Evolutionary conservation across 2,888 invertebrate species (phyloP).

Genomic region (Drosophila monieri): DNA sequence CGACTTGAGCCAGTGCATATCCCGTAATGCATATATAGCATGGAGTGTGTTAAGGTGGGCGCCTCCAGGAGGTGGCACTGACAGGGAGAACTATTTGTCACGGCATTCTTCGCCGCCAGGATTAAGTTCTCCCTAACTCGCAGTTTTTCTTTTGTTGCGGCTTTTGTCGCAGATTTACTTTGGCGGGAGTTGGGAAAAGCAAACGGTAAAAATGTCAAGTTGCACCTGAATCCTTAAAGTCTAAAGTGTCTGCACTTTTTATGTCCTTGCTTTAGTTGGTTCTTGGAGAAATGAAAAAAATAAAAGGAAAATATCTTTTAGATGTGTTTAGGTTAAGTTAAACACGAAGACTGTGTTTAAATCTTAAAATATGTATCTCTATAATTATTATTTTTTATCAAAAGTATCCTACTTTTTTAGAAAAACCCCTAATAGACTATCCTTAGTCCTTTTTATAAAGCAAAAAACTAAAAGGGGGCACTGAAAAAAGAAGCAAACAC

Average conservation of each 20-base stretch:
- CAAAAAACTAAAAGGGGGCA: neutral
- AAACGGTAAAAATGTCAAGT: conserved; percentile 34
- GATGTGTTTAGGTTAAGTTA: too few relatives aligned
- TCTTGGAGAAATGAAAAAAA: too few relatives aligned
- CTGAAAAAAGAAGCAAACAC: conserved; percentile 1
- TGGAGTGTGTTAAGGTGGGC: conserved; percentile 27
- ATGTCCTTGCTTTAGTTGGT: neutral
- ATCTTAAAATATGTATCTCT: too few relatives aligned
- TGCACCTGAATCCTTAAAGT: conserved; percentile 6
- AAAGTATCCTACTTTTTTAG: too few relatives aligned
- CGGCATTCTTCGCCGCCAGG: conserved; percentile 72
- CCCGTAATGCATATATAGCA: conserved; percentile 41
- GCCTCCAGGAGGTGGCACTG: conserved; percentile 22
- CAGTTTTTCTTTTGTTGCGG: conserved; percentile 25
- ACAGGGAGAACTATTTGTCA: conserved; percentile 77
- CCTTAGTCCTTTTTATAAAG: neutral
- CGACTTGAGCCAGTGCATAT: conserved; percentile 17
- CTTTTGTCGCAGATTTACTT: conserved; percentile 50
- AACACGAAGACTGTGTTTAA: too few relatives aligned
- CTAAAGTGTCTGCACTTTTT: neutral
- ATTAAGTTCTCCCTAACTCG: conserved; percentile 63
- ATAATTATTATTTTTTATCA: too few relatives aligned
- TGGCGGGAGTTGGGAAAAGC: conserved; percentile 20
- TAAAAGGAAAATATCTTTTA: too few relatives aligned
- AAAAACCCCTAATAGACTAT: neutral